Evolutionary conservation across 2,113 vertebrate genomes (phyloP), one percentile per base, ranked within the genome.

Genomic region (Pagrus major): DNA sequence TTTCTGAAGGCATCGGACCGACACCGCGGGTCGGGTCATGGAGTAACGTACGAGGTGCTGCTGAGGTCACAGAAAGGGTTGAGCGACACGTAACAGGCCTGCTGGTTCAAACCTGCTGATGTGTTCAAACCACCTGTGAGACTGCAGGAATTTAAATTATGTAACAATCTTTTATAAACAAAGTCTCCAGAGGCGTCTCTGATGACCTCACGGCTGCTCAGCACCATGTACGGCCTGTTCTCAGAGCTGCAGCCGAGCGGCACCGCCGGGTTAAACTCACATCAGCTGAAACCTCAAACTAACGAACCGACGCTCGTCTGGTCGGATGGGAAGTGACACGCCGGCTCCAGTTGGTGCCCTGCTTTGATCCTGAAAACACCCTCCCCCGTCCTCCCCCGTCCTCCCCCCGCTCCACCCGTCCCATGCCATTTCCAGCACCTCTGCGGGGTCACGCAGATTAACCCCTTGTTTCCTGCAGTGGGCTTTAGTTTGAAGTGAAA

Each of bases 401-500:
- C 74, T 6, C 25, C 52, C 52, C 25, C 63, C 3, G 1, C 29
- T 15, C 23, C 27, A 1, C 35, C 78, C 18, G 37, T 54, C 59
- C 81, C 46, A 74, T 47, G 65, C 29, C 56, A 74, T 74, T 51
- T 75, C 78, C 79, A 82, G 78, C 74, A 72, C 75, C 78, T 74
- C 79, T 6, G 46, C 9, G 2, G 66, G 89, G 76, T 89, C 71
- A 83, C 15, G 0, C 54, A 77, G 72, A 78, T 94, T 92, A 93
- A 90, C 83, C 82, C 78, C 64, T 78, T 63, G 55, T 80, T 89
- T 88, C 78, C 89, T 83, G 84, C 76, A 73, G 59, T 49, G 49
- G 71, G 70, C 51, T 70, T 84, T 49, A 37, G 71, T 76, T 66
- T 86, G 55, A 80, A 72, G 78, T 81, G 84, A 80, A 84, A 74